Conservation (phyloP, 2,797 vertebrate genomes). For the Phoxinus dragarum region DNA sequence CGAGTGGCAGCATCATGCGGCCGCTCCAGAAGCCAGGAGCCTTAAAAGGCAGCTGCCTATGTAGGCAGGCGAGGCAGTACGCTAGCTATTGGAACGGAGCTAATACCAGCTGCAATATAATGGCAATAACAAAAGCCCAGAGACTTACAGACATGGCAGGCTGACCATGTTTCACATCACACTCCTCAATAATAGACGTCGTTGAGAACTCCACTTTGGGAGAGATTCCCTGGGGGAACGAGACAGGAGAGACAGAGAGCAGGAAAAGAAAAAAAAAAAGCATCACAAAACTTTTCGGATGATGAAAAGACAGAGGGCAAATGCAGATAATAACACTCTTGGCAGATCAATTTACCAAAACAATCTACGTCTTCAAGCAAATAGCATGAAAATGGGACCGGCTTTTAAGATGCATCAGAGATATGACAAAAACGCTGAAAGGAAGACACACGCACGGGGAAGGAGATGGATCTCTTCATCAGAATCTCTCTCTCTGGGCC, state of each 20-base stretch:
- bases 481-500: constrained; percentile 85
- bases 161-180: constrained; percentile 68
- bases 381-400: constrained; percentile 70
- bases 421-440: constrained; percentile 65
- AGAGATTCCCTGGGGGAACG: constrained; percentile 87
- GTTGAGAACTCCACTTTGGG: constrained; percentile 93
- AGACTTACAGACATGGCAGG: constrained; percentile 62
- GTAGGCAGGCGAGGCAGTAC: background rate
- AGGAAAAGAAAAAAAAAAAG: constrained; percentile 68
- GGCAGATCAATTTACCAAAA: constrained; percentile 80
- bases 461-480: constrained; percentile 86
- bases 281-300: constrained; percentile 74
- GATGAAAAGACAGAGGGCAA: constrained; percentile 77
- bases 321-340: constrained; percentile 76
- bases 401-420: constrained; percentile 75
- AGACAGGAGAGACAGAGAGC: constrained; percentile 69
- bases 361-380: constrained; percentile 72
- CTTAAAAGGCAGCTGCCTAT: constrained; percentile 22
- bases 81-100: constrained; percentile 8
- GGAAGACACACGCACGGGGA: constrained; percentile 81
- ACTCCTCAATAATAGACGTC: constrained; percentile 89
- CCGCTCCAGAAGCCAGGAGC: background rate
- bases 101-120: constrained; percentile 21
- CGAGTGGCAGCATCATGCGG: background rate
- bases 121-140: constrained; percentile 22